phyloP scores from a whole-genome alignment of 2,888 invertebrate species.

The Coleophora deauratella region DNA sequence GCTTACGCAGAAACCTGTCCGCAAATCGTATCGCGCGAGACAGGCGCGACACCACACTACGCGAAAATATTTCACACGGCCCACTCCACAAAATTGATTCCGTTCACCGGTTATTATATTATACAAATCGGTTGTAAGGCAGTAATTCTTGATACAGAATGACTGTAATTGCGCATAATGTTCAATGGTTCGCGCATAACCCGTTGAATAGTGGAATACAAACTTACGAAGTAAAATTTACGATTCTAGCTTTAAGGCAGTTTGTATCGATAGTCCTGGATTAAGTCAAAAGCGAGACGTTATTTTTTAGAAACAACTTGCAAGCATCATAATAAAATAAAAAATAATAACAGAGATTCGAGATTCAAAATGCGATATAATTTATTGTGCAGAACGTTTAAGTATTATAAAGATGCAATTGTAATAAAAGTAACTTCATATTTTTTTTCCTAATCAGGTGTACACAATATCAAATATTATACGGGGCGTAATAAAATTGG shows the following conservation, averaged over 20 bases:
- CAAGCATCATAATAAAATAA: no score
- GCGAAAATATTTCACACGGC: constrained; percentile 24
- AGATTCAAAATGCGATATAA: no score
- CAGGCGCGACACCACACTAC: constrained; percentile 23
- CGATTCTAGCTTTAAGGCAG: neutral
- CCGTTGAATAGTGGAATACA: constrained; percentile 8
- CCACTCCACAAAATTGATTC: constrained; percentile 27
- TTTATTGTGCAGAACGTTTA: no score
- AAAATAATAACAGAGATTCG: no score
- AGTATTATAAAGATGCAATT: no score
- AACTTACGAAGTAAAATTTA: neutral
- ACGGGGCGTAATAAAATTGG: no score
- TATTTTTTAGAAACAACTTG: no score
- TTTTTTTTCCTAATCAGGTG: no score
- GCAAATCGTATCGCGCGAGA: constrained; percentile 4
- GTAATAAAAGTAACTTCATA: no score
- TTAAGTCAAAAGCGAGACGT: no score
- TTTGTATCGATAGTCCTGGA: no score
- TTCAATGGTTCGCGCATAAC: constrained; percentile 11
- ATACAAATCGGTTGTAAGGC: constrained; percentile 42
- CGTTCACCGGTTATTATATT: constrained; percentile 25
- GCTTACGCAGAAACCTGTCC: constrained; percentile 12
- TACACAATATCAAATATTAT: no score
- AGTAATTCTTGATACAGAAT: constrained; percentile 43
- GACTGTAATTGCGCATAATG: constrained; percentile 42